Evolutionary conservation across 2,888 invertebrate species (phyloP), one percentile per base, ranked within the genome.

Genomic region (Drosophila testacea): DNA sequence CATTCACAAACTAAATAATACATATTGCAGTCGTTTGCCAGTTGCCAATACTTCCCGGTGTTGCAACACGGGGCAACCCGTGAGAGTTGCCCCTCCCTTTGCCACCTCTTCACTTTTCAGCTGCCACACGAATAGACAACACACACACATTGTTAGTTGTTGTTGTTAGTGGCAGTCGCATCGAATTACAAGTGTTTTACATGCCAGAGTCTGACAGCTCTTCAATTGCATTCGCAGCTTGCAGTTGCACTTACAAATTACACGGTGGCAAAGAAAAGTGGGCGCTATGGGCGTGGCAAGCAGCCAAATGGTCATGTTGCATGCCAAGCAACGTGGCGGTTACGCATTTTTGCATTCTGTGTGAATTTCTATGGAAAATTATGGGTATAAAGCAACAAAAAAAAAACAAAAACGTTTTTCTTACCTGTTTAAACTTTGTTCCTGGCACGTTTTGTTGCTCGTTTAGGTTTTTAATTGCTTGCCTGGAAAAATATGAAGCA

Each of bases 161-260:
- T 84, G 22, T 88, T 80, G 83, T 82, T 84, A 64, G 80, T 7
- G 46, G 65, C 61, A 78, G 65, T 61, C 88, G 73, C 64, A 70
- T 88, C 88, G 76, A 69, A 85, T 83, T 83, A 83, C 83, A 80
- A 72, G 78, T 80, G 85, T 80, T 85, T 85, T 82, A 69, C 86
- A 76, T 86, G 86, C 61, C 70, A 79, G 47, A 62, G 50, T 38
- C 64, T 62, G 86, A 70, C 88, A 77, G 76, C 34, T 77, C 73
- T 77, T 80, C 80, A 88, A 79, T 87, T 34, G 61, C 48, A 57
- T n/a, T 77, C 22, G 67, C 71, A 61, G 73, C 51, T 52, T 60
- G 47, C 63, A 52, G 46, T 65, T 62, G 78, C 69, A 54, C 54
- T 47, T 56, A 80, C 66, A 83, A 72, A 68, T 76, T 83, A 73